Conservation (phyloP, 2,797 vertebrate genomes). For the Sebastolobus altivelis region DNA sequence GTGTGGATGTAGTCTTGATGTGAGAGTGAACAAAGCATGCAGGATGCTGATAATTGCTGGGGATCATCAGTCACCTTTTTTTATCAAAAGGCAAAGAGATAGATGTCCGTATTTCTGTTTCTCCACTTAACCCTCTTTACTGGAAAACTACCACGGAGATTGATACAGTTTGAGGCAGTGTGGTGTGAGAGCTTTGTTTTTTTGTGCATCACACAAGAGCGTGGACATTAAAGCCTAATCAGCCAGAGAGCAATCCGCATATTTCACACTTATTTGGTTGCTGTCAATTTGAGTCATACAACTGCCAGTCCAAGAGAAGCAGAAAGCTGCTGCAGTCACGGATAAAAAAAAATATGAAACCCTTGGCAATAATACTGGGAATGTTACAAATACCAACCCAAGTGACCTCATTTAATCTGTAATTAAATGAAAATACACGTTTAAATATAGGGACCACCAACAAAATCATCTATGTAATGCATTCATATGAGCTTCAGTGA, state of each 20-base stretch:
- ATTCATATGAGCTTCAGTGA: neutral
- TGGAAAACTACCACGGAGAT: neutral
- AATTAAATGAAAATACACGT: neutral
- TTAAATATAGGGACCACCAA: neutral
- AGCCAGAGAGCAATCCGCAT: slow-evolving; percentile 45
- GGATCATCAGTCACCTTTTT: neutral
- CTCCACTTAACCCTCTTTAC: neutral
- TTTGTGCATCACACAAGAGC: slow-evolving; percentile 16
- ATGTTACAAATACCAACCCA: neutral
- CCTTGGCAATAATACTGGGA: neutral
- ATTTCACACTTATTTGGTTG: slow-evolving; percentile 42
- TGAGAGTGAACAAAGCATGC: neutral
- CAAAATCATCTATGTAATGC: neutral
- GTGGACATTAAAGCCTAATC: slow-evolving; percentile 30
- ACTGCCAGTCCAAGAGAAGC: slow-evolving; percentile 35
- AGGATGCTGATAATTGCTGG: neutral
- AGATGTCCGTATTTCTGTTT: neutral
- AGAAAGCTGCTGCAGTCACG: slow-evolving; percentile 21
- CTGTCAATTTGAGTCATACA: slow-evolving; percentile 33
- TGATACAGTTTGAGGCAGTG: neutral
- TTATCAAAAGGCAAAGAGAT: neutral
- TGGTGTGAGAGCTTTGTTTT: slow-evolving; percentile 23
- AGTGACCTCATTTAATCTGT: neutral
- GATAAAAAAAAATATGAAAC: neutral
- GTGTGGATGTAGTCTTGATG: neutral